Percentiles rank a stretch among this genome's conserved stretches.
Evolutionary conservation across 2,797 vertebrate genomes (phyloP).

Genomic region (Alectoris magna): DNA sequence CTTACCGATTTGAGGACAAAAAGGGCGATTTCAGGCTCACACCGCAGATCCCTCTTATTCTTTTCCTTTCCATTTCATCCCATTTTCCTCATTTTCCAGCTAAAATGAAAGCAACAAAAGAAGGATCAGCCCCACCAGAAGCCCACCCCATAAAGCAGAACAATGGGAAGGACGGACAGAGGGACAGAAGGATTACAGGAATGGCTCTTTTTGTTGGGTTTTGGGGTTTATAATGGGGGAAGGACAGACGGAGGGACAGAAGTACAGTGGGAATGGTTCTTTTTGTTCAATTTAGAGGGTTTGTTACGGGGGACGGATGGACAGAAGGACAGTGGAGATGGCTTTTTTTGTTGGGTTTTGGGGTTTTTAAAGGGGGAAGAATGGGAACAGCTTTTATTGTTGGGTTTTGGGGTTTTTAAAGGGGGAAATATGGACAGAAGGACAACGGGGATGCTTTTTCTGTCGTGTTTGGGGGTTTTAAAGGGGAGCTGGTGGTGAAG

Average conservation of each 20-base stretch:
- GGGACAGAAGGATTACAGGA: neutral
- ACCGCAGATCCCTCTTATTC: neutral
- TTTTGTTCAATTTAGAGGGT: too few species aligned
- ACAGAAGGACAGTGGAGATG: neutral
- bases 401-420: too few species aligned
- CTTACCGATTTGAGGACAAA: neutral
- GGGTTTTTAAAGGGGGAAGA: too few species aligned
- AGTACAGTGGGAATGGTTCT: too few species aligned
- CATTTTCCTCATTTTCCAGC: neutral
- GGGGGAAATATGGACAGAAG: too few species aligned
- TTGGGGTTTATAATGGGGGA: too few species aligned
- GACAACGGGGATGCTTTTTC: too few species aligned
- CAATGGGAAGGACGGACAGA: neutral
- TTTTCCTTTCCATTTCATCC: neutral
- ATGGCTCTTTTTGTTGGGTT: too few species aligned
- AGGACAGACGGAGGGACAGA: too few species aligned
- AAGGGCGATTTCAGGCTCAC: neutral
- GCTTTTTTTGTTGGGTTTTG: too few species aligned
- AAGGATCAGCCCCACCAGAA: neutral
- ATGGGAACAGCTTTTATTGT: too few species aligned
- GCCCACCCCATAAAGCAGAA: neutral
- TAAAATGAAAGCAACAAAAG: neutral
- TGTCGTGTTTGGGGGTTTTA: neutral
- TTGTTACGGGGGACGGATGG: too few species aligned
- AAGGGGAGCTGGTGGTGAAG: neutral